Evolutionary conservation across 2,113 vertebrate genomes (phyloP).

Genomic region (Thunnus maccoyii): DNA sequence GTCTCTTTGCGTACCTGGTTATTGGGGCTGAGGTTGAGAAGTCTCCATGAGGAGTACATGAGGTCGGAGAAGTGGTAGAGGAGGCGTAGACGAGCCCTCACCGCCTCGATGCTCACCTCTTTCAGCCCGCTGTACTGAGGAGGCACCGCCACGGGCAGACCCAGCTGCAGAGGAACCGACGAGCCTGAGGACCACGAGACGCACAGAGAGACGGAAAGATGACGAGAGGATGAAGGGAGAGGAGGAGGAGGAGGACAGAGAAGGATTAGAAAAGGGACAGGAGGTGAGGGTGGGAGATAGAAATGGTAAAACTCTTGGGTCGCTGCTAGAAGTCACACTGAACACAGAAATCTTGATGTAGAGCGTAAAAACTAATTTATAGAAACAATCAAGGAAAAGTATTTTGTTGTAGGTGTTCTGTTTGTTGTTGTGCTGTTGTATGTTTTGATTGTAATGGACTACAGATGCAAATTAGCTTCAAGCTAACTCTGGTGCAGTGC

Average conservation of each 20-base stretch:
- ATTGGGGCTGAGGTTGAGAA: conserved; percentile 86
- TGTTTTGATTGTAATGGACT: no score
- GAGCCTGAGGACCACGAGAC: conserved; percentile 65
- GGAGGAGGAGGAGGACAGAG: no score
- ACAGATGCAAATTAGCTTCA: no score
- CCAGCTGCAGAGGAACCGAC: conserved; percentile 83
- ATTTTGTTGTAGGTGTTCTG: no score
- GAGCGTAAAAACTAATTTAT: no score
- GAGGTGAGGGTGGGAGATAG: background rate
- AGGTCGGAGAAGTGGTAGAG: conserved; percentile 89
- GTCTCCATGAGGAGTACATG: conserved; percentile 88
- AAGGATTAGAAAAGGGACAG: background rate
- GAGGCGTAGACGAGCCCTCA: conserved; percentile 83
- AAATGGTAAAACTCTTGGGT: no score
- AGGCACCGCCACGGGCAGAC: conserved; percentile 81
- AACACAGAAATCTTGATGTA: background rate
- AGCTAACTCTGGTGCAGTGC: no score
- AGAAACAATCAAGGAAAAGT: no score
- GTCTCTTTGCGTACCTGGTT: conserved; percentile 77
- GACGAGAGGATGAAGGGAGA: no score
- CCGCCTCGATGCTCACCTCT: conserved; percentile 84
- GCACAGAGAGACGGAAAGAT: background rate
- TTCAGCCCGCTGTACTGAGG: conserved; percentile 86
- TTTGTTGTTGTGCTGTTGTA: no score
- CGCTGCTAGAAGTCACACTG: background rate